These are phyloP conservation scores for Phortica okadai DNA, from an alignment of 2,888 invertebrate species.

Conservation along the genomic window DNA sequence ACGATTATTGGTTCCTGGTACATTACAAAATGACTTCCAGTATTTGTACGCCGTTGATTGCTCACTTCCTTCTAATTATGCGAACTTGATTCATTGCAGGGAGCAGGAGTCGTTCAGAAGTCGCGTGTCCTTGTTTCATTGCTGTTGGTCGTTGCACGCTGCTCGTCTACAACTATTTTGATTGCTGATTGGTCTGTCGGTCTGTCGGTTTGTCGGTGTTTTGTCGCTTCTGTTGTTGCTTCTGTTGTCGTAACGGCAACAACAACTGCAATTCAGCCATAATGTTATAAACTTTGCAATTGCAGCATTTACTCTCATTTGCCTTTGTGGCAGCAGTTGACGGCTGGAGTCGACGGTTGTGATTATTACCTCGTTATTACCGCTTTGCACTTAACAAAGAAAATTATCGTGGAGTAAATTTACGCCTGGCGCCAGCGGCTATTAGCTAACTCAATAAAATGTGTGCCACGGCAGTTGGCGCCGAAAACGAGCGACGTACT, in stretches of 20 bases:
- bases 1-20: too few relatives aligned
- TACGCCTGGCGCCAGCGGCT: constrained; percentile 65
- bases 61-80: not conserved
- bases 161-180: not conserved
- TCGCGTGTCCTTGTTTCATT: not conserved
- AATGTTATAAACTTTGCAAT: constrained; percentile 69
- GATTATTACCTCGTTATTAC: constrained; percentile 51
- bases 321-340: constrained; percentile 50
- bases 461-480: constrained; percentile 21
- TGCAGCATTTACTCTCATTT: constrained; percentile 72
- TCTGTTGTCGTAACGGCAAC: constrained; percentile 53
- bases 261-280: constrained; percentile 61
- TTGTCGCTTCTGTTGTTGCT: not conserved
- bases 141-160: not conserved
- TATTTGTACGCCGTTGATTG: not conserved
- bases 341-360: constrained; percentile 22
- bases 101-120: not conserved
- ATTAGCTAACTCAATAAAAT: constrained; percentile 46
- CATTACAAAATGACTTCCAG: not conserved
- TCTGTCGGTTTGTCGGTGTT: not conserved
- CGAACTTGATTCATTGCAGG: not conserved
- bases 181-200: not conserved
- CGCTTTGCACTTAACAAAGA: constrained; percentile 61
- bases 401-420: constrained; percentile 61
- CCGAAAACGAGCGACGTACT: not conserved